phyloP scores from a whole-genome alignment of 1,140 invertebrate species.

The Bombus haemorrhoidalis region DNA sequence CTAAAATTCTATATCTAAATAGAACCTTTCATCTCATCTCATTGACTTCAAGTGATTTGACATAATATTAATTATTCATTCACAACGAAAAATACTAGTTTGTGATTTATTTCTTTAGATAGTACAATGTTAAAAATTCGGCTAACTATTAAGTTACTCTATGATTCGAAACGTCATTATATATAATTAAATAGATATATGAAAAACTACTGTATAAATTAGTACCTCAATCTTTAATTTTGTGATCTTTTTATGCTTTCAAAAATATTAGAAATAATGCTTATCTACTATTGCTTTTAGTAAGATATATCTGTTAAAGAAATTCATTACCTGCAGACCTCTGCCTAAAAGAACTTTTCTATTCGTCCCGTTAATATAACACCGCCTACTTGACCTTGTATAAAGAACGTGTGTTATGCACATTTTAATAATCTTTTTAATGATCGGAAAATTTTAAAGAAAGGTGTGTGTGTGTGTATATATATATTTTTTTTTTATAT shows the following conservation, averaged over 20 bases:
- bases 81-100: not conserved
- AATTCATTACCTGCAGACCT: slow-evolving; percentile 37
- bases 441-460: not conserved
- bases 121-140: not conserved
- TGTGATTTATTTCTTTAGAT: not conserved
- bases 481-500: not conserved
- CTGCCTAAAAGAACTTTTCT: not conserved
- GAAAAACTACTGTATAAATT: slow-evolving; percentile 19
- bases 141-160: slow-evolving; percentile 3
- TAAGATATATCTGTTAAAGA: slow-evolving; percentile 10
- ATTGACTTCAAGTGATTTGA: not conserved
- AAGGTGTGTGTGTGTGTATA: not conserved
- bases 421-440: not conserved
- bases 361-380: not conserved
- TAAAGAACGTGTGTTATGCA: not conserved
- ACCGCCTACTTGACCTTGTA: not conserved
- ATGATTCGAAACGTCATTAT: slow-evolving; percentile 20
- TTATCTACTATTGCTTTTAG: slow-evolving; percentile 6
- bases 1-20: not conserved
- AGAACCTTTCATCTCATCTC: not conserved
- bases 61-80: not conserved
- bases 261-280: slow-evolving; percentile 6
- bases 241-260: not conserved
- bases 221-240: slow-evolving; percentile 17
- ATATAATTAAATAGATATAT: slow-evolving; percentile 10